Evolutionary conservation across 2,113 vertebrate species (phyloP).

Genomic region (Miniopterus natalensis): DNA sequence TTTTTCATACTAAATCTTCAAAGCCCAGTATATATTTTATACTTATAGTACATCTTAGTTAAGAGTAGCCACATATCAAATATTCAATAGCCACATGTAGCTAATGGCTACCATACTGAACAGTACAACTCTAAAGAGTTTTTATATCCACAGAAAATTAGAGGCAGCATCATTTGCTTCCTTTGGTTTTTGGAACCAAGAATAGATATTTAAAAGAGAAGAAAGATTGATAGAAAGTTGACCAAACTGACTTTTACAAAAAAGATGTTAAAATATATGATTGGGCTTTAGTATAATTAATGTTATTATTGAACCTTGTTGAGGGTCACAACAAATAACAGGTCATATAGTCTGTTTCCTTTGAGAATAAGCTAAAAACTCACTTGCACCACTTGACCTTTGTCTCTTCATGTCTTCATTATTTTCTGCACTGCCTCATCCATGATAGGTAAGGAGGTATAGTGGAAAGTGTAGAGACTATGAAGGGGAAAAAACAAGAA

Average conservation of each 20-base stretch:
- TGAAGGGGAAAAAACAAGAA: constrained; percentile 3
- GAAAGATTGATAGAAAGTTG: constrained; percentile 15
- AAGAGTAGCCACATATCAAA: constrained; percentile 33
- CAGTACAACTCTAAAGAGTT: not conserved
- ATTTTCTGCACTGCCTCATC: constrained; percentile 2
- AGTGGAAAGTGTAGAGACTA: not conserved
- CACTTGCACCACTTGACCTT: not conserved
- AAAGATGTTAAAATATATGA: constrained; percentile 48
- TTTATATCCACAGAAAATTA: constrained; percentile 41
- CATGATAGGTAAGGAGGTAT: not conserved
- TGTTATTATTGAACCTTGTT: not conserved
- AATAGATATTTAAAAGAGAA: constrained; percentile 28
- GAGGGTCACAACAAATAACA: constrained; percentile 10
- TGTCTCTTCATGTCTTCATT: constrained; percentile 16
- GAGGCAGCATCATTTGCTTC: constrained; percentile 37
- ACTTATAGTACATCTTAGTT: not conserved
- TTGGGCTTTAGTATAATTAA: not conserved
- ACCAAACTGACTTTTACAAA: constrained; percentile 40
- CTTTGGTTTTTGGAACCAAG: constrained; percentile 31
- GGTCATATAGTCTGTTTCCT: not conserved
- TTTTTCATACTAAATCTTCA: constrained; percentile 52
- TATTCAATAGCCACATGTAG: not conserved
- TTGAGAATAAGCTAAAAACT: constrained; percentile 57
- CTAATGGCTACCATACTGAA: constrained; percentile 46
- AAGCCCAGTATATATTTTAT: constrained; percentile 33